Evolutionary conservation across 1,140 invertebrate genomes (phyloP), one percentile per base, ranked within the genome.

Genomic region (Drosophila subobscura): DNA sequence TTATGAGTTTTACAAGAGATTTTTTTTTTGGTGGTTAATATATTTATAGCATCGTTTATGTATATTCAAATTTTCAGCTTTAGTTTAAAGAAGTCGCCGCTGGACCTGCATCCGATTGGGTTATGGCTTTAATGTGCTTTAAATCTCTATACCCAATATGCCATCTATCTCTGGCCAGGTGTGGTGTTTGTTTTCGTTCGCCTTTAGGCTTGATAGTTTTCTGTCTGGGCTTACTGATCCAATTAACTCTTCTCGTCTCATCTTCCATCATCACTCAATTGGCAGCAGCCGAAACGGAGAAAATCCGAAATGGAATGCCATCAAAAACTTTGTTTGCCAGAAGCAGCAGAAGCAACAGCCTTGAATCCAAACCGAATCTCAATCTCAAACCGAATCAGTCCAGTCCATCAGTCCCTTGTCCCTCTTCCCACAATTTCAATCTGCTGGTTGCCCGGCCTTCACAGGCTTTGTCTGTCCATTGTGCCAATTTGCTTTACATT

Each of bases 291-390:
- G 65, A 70, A 49, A 47, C 77, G 42, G 51, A 20, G 44, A 42
- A 42, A 59, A 68, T 29, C 55, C 46, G 50, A 73, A 37, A 42
- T 46, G 52, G 49, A 85, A 80, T 73, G 67, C 77, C 70, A 88
- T 88, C 74, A 81, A 81, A 85, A 88, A 76, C 72, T 88, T 88
- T 81, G 74, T 66, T 84, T 49, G 75, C 79, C 57, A 74, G 66
- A 44, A 49, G 45, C 63, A 60, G 57, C 46, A 37, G n/a, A n/a
- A n/a, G 16, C 16, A 20, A 1, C 16, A 20, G 66, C 60, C 54
- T 63, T 68, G 60, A 66, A 53, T 72, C 60, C 57, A 64, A 65
- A 37, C 54, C 65, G 55, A 66, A 79, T 63, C 53, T 65, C 66
- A 77, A 77, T 80, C 58, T 65, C 44, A 37, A 57, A 51, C 41